Percentiles rank a stretch among this genome's conserved stretches.
Conservation (phyloP, 2,888 invertebrate species). For the Invenusta paracnida region DNA sequence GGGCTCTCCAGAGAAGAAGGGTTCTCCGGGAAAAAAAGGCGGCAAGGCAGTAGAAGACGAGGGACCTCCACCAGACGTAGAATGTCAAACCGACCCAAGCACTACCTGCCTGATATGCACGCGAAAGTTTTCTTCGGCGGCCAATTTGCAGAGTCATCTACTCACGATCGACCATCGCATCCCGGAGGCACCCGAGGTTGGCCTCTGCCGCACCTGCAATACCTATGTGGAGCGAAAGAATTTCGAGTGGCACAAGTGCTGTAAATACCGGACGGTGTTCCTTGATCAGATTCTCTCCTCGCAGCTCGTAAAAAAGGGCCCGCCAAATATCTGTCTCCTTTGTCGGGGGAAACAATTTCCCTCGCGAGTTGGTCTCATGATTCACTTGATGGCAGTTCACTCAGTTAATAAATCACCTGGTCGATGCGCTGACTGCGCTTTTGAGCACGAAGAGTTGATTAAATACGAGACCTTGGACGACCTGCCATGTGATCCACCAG, state of each 20-base stretch:
- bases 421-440: slow-evolving; percentile 22
- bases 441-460: background rate
- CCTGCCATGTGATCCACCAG: background rate
- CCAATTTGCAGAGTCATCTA: background rate
- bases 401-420: background rate
- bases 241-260: background rate
- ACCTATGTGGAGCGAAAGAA: background rate
- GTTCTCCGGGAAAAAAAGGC: background rate
- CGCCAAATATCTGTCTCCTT: slow-evolving; percentile 20
- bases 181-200: background rate
- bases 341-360: slow-evolving; percentile 5
- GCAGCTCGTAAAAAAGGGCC: background rate
- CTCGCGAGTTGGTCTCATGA: background rate
- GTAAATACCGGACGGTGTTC: background rate
- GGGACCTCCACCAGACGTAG: background rate
- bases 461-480: background rate
- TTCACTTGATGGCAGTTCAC: slow-evolving; percentile 6
- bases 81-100: background rate
- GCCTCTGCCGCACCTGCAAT: background rate
- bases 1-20: no score
- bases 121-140: background rate
- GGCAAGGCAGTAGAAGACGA: background rate
- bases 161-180: background rate
- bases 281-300: background rate
- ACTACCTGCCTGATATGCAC: background rate